These are phyloP conservation scores for Macrocentrus cingulum DNA, from an alignment of 1,140 invertebrate genomes.

Conservation along the genomic window DNA sequence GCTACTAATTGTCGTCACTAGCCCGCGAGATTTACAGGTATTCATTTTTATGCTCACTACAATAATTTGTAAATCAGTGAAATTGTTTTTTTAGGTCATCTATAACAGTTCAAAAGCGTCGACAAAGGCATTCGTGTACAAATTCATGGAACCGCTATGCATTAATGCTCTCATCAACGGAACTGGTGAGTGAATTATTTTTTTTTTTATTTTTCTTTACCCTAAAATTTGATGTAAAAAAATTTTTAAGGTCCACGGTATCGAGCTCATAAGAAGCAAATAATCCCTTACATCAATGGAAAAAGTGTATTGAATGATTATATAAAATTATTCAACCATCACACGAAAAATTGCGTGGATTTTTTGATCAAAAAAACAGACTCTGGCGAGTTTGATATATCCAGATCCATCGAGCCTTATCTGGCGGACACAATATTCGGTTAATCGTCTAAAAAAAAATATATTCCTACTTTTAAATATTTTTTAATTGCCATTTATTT, in stretches of 20 bases:
- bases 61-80: too few species aligned
- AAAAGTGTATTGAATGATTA: background rate
- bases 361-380: background rate
- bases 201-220: background rate
- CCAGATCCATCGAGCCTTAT: background rate
- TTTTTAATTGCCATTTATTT: too few species aligned
- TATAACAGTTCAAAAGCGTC: background rate
- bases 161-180: background rate
- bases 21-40: too few species aligned
- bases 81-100: background rate
- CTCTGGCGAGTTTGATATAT: background rate
- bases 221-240: background rate
- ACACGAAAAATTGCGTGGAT: background rate
- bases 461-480: too few species aligned
- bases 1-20: too few species aligned
- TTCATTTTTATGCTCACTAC: too few species aligned
- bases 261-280: background rate
- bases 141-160: background rate
- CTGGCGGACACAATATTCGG: background rate
- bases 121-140: background rate
- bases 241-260: background rate
- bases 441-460: background rate
- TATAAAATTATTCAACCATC: background rate
- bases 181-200: background rate
- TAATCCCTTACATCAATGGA: background rate